Percentiles rank a stretch among this genome's conserved stretches.
Conservation (phyloP, 1,140 invertebrate genomes). For the Zaprionus inermis region DNA sequence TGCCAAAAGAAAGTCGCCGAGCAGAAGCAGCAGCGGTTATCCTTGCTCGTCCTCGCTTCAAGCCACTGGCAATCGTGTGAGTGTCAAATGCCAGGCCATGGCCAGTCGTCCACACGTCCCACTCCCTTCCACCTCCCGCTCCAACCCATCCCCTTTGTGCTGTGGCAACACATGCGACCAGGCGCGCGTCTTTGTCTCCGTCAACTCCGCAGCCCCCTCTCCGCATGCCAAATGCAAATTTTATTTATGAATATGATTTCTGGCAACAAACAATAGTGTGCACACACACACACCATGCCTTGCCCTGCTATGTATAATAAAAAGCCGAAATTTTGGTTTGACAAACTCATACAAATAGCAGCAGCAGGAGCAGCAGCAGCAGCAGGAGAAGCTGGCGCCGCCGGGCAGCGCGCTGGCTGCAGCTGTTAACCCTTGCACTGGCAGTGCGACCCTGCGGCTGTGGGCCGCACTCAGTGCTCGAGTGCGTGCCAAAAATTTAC, state of each 20-base stretch:
- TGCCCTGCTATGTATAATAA: constrained; percentile 53
- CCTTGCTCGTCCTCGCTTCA: constrained; percentile 68
- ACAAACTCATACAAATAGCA: constrained; percentile 78
- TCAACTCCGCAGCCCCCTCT: not conserved
- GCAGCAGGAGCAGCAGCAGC: too few species aligned
- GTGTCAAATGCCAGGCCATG: constrained; percentile 56
- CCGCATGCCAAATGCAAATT: constrained; percentile 78
- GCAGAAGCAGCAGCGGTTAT: constrained; percentile 54
- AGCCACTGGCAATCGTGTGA: constrained; percentile 61
- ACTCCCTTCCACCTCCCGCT: constrained; percentile 28
- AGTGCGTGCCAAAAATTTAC: constrained; percentile 78
- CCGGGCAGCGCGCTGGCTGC: constrained; percentile 62
- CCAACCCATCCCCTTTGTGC: constrained; percentile 1
- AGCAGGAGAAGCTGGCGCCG: constrained; percentile 32
- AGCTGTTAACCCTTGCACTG: constrained; percentile 78
- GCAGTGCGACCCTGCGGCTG: constrained; percentile 38
- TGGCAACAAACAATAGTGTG: constrained; percentile 78
- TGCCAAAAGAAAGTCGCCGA: constrained; percentile 28
- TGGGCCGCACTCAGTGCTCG: constrained; percentile 18
- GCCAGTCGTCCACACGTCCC: constrained; percentile 48
- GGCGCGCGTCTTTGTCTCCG: constrained; percentile 35
- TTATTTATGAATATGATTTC: constrained; percentile 83
- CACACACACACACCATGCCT: constrained; percentile 26
- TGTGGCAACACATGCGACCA: constrained; percentile 38
- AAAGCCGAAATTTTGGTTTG: constrained; percentile 68